Base-by-base conservation (phyloP, 2,888 invertebrate species). In the Gonocerus acuteangulatus region DNA sequence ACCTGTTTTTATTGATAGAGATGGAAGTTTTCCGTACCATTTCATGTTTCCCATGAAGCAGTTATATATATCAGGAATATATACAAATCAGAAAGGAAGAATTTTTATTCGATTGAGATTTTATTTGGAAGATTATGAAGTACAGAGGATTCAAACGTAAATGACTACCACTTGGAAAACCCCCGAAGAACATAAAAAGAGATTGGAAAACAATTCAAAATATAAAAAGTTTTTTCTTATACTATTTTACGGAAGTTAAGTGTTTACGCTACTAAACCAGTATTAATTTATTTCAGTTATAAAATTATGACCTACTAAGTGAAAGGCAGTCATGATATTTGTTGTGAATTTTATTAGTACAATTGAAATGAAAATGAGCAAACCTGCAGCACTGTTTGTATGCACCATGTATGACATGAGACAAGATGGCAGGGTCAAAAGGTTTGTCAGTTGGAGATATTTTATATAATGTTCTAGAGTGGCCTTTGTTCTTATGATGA, bases 251-350 rank as follows among this genome's bases (percentile, higher is more conserved):
- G 56, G 42, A 56, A 39, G 23, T 15, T 47, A 21, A 52, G 39
- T 52, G 15, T 60, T 51, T 60, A 42, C 23, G 60, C 36, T 60
- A 60, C 56, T 60, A 60, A 39, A 60, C 52, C 44, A 48, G 44
- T 52, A 52, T 60, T 42, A 60, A 60, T 60, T 52, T 49, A 19
- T 60, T 60, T 60, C 60, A 60, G 60, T 60, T 60, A 44, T 21
- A 44, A 15, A 19, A 23, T 44, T 45, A 34, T 57, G 45, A 47
- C 32, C 57, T 27, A 16, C 57, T 57, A 57, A 36, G 54, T 47
- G 47, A 57, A 45, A 45, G 57, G 57, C 57, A 57, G 22, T 57
- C 44, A 42, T 56, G 56, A 47, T 45, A 22, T 44, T 57, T 57
- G 21, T 22, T 57, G 32, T 57, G 57, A 57, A 39, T 57, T 57